Evolutionary conservation across 2,113 vertebrate genomes (phyloP), one percentile per base, ranked within the genome.

Genomic region (Machaerirhynchus nigripectus): DNA sequence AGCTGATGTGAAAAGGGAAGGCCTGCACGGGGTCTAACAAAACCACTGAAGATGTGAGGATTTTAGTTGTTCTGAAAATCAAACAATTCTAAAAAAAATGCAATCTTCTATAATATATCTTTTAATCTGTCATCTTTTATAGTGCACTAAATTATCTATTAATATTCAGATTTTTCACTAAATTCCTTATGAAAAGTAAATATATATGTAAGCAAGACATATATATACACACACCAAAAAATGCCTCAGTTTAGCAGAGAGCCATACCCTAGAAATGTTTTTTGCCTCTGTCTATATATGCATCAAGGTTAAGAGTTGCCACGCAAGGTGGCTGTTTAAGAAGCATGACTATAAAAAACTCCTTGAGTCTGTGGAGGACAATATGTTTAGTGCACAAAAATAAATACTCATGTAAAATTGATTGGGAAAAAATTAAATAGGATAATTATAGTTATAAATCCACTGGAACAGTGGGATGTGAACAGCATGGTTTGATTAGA

Each of bases 401-500:
- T 94, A 97, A 97, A 96, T 93, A 71, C 87, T 97, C 91, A 90
- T 91, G 91, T 90, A 95, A 93, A 96, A 88, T 70, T 94, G 96
- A 96, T 96, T 97, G 87, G 78, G 89, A 73, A 94, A 96, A 96
- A 96, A 93, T 70, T 92, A 92, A 96, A 95, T 89, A 88, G 82
- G 75, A 91, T 96, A 96, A 96, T 96, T 94, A 94, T 78, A 91
- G 84, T 76, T 93, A 94, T 95, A 89, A 96, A 96, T 91, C 93
- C 74, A 94, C 77, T 95, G 91, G 87, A 94, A 96, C 89, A 85
- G 93, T 91, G 78, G 84, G 94, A 93, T 90, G 75, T 65, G 91
- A 96, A 53, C 59, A 90, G 82, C 90, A 17, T 14, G 5, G 82
- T 91, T 94, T 95, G 96, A 97, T 97, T 95, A 97, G 94, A 84